phyloP scores from a whole-genome alignment of 2,113 vertebrate genomes.

The Tetrao urogallus region DNA sequence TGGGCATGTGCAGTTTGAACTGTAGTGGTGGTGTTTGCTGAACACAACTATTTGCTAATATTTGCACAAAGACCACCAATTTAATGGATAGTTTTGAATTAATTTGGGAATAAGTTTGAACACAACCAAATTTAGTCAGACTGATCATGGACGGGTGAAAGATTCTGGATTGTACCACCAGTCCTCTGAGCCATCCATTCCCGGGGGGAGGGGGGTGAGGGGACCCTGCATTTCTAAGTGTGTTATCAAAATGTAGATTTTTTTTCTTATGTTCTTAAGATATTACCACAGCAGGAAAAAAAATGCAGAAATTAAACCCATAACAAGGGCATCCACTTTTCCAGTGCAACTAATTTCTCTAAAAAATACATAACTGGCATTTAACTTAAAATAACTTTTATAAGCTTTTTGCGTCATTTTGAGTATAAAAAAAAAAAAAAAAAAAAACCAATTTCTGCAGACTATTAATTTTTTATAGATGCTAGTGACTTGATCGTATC shows the following conservation, averaged over 20 bases:
- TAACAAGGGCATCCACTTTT: slow-evolving; percentile 42
- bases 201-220: neutral
- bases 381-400: slow-evolving; percentile 60
- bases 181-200: slow-evolving; percentile 72
- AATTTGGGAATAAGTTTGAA: slow-evolving; percentile 6
- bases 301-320: slow-evolving; percentile 26
- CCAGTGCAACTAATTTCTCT: slow-evolving; percentile 50
- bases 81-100: slow-evolving; percentile 25
- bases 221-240: slow-evolving; percentile 9
- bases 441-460: neutral
- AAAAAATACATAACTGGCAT: slow-evolving; percentile 64
- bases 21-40: slow-evolving; percentile 40
- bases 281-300: slow-evolving; percentile 14
- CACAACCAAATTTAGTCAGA: slow-evolving; percentile 33
- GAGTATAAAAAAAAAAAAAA: slow-evolving; percentile 12
- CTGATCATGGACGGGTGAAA: slow-evolving; percentile 55
- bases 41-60: slow-evolving; percentile 27
- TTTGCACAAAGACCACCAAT: slow-evolving; percentile 46
- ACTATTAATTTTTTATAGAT: slow-evolving; percentile 22
- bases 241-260: slow-evolving; percentile 13
- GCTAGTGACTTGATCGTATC: neutral
- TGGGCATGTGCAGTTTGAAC: neutral
- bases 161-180: slow-evolving; percentile 60
- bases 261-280: neutral
- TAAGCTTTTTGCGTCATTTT: slow-evolving; percentile 39